phyloP scores from a whole-genome alignment of 2,888 invertebrate species.

The Schrankia costaestrigalis region DNA sequence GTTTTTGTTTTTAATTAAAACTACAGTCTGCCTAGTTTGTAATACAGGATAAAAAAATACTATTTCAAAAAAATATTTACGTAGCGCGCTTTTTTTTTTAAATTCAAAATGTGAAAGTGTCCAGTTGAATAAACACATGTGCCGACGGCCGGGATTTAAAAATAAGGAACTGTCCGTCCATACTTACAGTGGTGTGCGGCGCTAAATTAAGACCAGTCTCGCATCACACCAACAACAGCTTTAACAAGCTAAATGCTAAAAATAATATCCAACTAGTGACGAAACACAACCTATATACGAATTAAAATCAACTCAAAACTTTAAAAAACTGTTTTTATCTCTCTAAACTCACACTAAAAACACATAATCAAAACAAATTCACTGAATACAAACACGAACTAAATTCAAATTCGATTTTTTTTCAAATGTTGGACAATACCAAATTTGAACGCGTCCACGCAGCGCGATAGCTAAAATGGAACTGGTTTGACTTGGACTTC shows the following conservation, averaged over 20 bases:
- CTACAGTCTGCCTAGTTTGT: too few species aligned
- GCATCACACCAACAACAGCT: slow-evolving; percentile 69
- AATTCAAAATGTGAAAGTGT: slow-evolving; percentile 16
- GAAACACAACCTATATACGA: slow-evolving; percentile 68
- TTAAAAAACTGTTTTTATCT: slow-evolving; percentile 25
- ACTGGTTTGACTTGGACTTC: slow-evolving; percentile 72
- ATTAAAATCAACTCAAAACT: slow-evolving; percentile 20
- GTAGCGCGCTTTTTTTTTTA: too few species aligned
- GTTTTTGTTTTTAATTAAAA: too few species aligned
- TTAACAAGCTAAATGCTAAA: slow-evolving; percentile 77
- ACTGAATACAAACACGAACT: slow-evolving; percentile 32
- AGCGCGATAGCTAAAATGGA: slow-evolving; percentile 62
- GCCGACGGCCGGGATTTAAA: slow-evolving; percentile 44
- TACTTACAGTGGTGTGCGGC: slow-evolving; percentile 69
- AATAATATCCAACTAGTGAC: slow-evolving; percentile 67
- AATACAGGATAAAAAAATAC: too few species aligned
- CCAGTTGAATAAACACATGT: slow-evolving; percentile 29
- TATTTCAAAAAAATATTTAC: too few species aligned
- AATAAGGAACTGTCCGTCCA: slow-evolving; percentile 61
- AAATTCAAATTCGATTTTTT: slow-evolving; percentile 38
- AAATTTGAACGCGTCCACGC: slow-evolving; percentile 58
- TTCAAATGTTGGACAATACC: slow-evolving; percentile 37
- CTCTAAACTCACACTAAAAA: slow-evolving; percentile 21
- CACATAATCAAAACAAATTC: slow-evolving; percentile 32
- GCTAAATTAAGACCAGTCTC: slow-evolving; percentile 76